Conservation (phyloP, 1,140 invertebrate genomes). For the Lerema accius region DNA sequence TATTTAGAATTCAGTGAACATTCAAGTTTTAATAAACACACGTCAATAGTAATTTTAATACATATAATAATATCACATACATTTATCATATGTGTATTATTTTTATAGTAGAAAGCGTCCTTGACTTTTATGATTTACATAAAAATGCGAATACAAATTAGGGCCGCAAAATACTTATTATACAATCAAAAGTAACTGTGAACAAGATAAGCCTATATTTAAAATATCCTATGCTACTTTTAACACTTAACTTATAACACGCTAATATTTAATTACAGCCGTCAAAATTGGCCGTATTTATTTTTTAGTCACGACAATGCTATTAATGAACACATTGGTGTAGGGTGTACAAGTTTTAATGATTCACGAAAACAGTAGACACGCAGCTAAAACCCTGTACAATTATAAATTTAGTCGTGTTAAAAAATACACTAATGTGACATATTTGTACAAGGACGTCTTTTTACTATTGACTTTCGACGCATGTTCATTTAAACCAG, state of each 20-base stretch:
- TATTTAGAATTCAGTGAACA: slow-evolving; percentile 17
- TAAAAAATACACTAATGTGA: not conserved
- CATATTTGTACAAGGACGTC: not conserved
- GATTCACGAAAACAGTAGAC: not conserved
- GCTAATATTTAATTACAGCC: slow-evolving; percentile 9
- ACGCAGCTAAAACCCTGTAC: not conserved
- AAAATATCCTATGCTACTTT: not conserved
- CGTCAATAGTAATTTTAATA: slow-evolving; percentile 4
- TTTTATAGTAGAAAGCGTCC: not conserved
- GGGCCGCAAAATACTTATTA: no score
- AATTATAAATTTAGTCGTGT: not conserved
- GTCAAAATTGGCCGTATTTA: slow-evolving; percentile 2
- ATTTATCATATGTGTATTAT: not conserved
- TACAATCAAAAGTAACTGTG: not conserved
- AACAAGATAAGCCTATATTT: not conserved
- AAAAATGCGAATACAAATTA: no score
- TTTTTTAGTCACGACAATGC: slow-evolving; percentile 14
- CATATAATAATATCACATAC: not conserved
- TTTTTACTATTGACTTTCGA: not conserved
- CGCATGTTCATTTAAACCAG: slow-evolving; percentile 26
- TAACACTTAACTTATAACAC: not conserved
- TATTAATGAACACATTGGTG: slow-evolving; percentile 19
- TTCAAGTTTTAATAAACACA: slow-evolving; percentile 17
- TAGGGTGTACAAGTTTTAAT: not conserved
- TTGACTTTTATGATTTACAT: not conserved